Evolutionary conservation across 1,140 invertebrate species (phyloP), one percentile per base, ranked within the genome.

Genomic region (Drosophila teissieri): DNA sequence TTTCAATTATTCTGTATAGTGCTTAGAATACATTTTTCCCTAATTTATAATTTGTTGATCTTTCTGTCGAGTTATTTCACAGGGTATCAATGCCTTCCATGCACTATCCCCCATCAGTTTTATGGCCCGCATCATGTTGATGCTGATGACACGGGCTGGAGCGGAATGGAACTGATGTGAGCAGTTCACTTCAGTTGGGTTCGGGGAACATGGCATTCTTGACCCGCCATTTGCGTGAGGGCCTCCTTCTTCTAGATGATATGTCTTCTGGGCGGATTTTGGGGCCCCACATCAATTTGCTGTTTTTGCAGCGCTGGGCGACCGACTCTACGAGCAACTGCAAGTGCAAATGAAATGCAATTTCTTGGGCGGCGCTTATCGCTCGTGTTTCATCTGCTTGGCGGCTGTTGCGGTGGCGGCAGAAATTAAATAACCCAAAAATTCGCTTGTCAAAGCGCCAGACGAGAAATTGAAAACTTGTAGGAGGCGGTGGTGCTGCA

Each of bases 61-160:
- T 31, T 31, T 7, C 27, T 31, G 1, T 1, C 27, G 0, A 31
- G 1, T 6, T 1, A 31, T 2, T 42, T 54, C n/a, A n/a, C 10
- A 85, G 82, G 39, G 78, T 55, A 88, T 78, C 1, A 2, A 0
- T 0, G 3, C 39, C 12, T 45, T 19, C 19, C 19, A 10, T 22
- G 10, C 12, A n/a, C 8, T 12, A 37, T 42, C 8, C n/a, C 17
- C 24, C 8, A 19, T 34, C 37, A 49, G 61, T 89, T 88, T 88
- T 88, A 88, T 89, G 83, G 65, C 60, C 76, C 65, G 65, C 82
- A 74, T 85, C 83, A 83, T 88, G 82, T 88, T 83, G 83, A 83
- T 69, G 83, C 65, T 76, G 83, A 86, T 88, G 83, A 75, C 61
- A 68, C 72, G 58, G 76, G 57, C 61, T 27, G 60, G 27, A 51